These are phyloP conservation scores for Drosophila hydei DNA, from an alignment of 1,140 invertebrate species.

Conservation along the genomic window DNA sequence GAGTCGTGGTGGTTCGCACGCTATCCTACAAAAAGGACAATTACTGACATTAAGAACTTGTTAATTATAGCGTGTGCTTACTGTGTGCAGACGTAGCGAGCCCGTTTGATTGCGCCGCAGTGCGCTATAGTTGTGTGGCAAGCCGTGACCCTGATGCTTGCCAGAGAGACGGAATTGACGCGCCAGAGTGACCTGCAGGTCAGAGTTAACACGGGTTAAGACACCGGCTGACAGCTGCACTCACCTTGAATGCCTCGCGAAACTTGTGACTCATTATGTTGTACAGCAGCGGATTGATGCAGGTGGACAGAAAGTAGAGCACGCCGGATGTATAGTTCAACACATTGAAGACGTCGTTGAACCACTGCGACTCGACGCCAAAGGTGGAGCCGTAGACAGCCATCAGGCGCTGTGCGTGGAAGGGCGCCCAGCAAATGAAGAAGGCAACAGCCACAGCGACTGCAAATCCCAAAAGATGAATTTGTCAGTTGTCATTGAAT, in stretches of 20 bases:
- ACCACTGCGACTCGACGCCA: conserved; percentile 82
- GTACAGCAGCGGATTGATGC: conserved; percentile 93
- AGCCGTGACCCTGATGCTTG: conserved; percentile 53
- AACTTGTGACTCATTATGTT: conserved; percentile 95
- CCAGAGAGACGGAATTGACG: conserved; percentile 64
- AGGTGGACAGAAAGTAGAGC: conserved; percentile 90
- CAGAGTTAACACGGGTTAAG: background rate
- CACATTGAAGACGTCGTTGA: conserved; percentile 85
- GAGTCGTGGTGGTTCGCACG: conserved; percentile 77
- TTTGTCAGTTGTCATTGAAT: background rate
- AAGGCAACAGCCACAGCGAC: conserved; percentile 97
- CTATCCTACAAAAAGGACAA: conserved; percentile 60
- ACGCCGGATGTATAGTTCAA: conserved; percentile 89
- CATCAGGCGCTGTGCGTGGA: conserved; percentile 93
- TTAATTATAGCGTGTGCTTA: conserved; percentile 35
- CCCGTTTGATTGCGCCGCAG: conserved; percentile 68
- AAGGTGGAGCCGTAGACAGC: conserved; percentile 87
- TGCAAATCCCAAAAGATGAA: conserved; percentile 84
- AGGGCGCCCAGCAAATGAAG: conserved; percentile 97
- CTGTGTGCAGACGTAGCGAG: conserved; percentile 68
- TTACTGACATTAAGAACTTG: conserved; percentile 6
- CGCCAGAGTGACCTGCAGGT: conserved; percentile 60
- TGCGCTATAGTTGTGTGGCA: conserved; percentile 73
- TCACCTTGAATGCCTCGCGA: conserved; percentile 92
- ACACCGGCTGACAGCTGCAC: background rate